Base-by-base conservation (phyloP, 2,888 invertebrate genomes). In the Gonocerus acuteangulatus region DNA sequence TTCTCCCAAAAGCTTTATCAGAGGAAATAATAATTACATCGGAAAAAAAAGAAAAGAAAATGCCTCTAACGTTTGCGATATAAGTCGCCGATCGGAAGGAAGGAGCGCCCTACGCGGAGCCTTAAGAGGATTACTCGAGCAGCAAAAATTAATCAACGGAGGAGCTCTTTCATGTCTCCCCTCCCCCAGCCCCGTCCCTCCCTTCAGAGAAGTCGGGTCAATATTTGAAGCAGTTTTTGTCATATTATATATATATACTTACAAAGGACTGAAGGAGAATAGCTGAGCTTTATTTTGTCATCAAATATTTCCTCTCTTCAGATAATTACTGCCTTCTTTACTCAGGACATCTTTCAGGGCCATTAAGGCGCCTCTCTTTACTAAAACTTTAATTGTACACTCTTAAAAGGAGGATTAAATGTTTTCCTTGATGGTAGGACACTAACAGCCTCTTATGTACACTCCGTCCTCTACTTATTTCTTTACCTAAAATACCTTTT, bases 71-170 rank as follows among this genome's bases (percentile, higher is more conserved):
- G 27, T 27, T 27, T 27, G 27, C 9, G 39, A n/a, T 4, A 13
- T 11, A 39, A 47, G 47, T 7, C 2, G 4, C n/a, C 3, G 9
- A 47, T 11, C 47, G 18, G 21, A 2, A 21, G 19, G 16, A 9
- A 42, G 23, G 54, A 39, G 54, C 22, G 23, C 23, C 39, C 22
- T 21, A 4, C 9, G 7, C n/a, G 54, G 54, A 15, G 9, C 22
- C 3, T 6, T 54, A 54, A 54, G 54, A 32, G 36, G 54, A 54
- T 54, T 54, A 42, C 22, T 18, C 19, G 42, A 42, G 36, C 54
- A 42, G 54, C 54, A 54, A 54, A 54, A 54, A 54, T 54, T 54
- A 54, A 54, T 54, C 54, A 54, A 22, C 32, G 36, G 13, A 9
- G 7, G 3, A 39, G 39, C 39, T 39, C 39, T 39, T 39, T 39